These are phyloP conservation scores for Notoglanidium macrostoma DNA, from an alignment of 2,797 vertebrate genomes.

Conservation along the genomic window DNA sequence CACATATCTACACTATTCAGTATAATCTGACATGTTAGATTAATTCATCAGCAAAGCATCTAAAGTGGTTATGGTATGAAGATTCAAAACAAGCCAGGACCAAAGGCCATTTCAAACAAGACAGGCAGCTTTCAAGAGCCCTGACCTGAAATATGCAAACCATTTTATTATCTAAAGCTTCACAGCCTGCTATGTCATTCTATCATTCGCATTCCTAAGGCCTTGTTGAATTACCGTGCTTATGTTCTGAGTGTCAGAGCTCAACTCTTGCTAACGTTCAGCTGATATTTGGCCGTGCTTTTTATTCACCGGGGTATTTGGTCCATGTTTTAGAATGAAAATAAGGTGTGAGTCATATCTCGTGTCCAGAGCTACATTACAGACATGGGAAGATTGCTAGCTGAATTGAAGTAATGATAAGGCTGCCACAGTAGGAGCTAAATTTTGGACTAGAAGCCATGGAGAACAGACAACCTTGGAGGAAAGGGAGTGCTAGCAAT, in stretches of 20 bases:
- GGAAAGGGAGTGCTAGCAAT: background rate
- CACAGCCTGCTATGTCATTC: conserved; percentile 13
- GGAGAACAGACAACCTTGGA: background rate
- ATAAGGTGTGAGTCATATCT: conserved; percentile 34
- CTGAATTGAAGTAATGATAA: background rate
- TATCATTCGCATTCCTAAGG: conserved; percentile 4
- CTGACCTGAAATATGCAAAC: conserved; percentile 10
- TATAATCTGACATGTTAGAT: background rate
- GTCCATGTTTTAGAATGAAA: conserved; percentile 31
- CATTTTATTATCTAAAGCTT: conserved; percentile 23
- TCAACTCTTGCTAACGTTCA: conserved; percentile 36
- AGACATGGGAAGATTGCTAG: conserved; percentile 29
- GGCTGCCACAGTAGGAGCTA: background rate
- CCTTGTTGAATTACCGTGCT: conserved; percentile 25
- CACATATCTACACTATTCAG: background rate
- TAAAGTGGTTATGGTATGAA: background rate
- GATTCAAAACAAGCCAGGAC: background rate
- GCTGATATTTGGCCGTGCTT: background rate
- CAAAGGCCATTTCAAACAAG: background rate
- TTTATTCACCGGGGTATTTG: conserved; percentile 23
- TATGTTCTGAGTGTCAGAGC: conserved; percentile 15
- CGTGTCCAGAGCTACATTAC: conserved; percentile 16
- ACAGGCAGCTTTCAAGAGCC: background rate
- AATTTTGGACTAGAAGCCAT: background rate
- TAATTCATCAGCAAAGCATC: background rate